Evolutionary conservation across 1,140 invertebrate genomes (phyloP).

Genomic region (Dinoponera quadriceps): DNA sequence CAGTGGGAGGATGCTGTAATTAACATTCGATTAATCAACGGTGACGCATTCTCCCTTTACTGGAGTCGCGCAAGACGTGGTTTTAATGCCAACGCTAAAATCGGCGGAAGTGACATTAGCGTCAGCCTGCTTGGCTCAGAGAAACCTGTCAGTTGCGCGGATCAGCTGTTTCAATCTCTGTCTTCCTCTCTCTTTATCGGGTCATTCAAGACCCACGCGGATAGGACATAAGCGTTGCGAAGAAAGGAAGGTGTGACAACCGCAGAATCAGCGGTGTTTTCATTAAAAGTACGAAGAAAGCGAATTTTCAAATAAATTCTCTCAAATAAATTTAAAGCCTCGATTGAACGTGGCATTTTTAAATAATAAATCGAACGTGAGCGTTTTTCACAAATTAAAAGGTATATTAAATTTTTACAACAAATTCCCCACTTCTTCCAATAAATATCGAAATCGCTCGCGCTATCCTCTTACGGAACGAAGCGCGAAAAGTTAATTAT

Average conservation of each 20-base stretch:
- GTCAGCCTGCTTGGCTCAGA: background rate
- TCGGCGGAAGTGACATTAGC: constrained; percentile 42
- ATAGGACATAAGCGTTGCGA: constrained; percentile 4
- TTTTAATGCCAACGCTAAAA: constrained; percentile 13
- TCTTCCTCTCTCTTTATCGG: background rate
- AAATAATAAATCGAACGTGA: background rate
- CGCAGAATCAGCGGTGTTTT: background rate
- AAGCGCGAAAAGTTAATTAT: background rate
- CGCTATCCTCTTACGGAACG: background rate
- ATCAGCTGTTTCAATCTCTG: constrained; percentile 48
- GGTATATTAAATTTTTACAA: background rate
- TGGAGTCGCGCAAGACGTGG: background rate
- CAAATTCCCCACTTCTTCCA: too few species aligned
- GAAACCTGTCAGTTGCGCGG: background rate
- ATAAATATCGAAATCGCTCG: constrained; percentile 5
- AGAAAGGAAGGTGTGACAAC: constrained; percentile 1
- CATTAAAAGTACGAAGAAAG: background rate
- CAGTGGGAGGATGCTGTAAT: background rate
- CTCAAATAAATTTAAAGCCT: background rate
- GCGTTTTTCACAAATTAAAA: too few species aligned
- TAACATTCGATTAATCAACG: constrained; percentile 8
- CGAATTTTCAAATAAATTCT: constrained; percentile 11
- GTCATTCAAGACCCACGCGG: background rate
- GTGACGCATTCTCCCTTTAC: background rate
- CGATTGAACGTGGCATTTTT: background rate